Percentiles rank a stretch among this genome's conserved stretches.
Conservation (phyloP, 1,140 invertebrate genomes). For the Protaetia brevitarsis region DNA sequence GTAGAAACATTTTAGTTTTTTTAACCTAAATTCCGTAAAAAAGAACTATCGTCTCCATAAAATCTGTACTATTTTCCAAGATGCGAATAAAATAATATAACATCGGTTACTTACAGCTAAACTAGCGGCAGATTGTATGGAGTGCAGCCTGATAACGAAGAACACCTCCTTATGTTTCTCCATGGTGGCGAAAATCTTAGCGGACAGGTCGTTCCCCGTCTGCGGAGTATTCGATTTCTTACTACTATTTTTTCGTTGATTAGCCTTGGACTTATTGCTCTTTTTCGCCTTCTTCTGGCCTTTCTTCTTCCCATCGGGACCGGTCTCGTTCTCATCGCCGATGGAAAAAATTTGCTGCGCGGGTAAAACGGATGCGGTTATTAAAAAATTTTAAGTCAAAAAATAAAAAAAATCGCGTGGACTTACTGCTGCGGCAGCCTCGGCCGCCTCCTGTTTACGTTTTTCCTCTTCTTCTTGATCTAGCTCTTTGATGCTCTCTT, state of each 20-base stretch:
- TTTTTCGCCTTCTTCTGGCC: constrained; percentile 97
- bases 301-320: constrained; percentile 90
- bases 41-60: too few relatives aligned
- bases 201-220: constrained; percentile 93
- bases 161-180: constrained; percentile 99
- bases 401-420: constrained; percentile 19
- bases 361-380: too few relatives aligned
- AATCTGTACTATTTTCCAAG: too few relatives aligned
- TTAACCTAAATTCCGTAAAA: too few relatives aligned
- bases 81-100: constrained; percentile 15
- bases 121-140: constrained; percentile 88
- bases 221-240: constrained; percentile 94
- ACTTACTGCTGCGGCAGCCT: constrained; percentile 66
- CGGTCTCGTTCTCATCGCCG: constrained; percentile 76
- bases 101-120: constrained; percentile 65
- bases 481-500: constrained; percentile 98
- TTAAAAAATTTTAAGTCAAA: constrained; percentile 23
- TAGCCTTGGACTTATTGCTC: constrained; percentile 94
- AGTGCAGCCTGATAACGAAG: constrained; percentile 96
- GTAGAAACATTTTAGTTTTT: too few relatives aligned
- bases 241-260: constrained; percentile 86
- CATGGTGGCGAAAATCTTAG: constrained; percentile 97
- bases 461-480: constrained; percentile 98
- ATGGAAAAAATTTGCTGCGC: constrained; percentile 68
- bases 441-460: constrained; percentile 88